Conservation (phyloP, 1,140 invertebrate species). For the Drosophila paulistorum region DNA sequence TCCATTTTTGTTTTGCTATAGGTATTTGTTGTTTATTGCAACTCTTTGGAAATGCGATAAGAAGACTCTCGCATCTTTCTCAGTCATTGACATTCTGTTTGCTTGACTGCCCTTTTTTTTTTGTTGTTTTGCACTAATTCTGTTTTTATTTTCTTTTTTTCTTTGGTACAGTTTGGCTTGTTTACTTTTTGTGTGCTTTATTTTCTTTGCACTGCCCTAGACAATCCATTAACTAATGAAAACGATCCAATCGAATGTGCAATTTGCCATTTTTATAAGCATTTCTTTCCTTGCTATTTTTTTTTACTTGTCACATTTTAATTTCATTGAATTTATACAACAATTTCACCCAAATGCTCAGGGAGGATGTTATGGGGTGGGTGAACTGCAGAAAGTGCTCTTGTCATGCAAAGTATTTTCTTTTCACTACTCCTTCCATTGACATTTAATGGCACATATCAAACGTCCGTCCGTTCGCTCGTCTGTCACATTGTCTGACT, state of each 20-base stretch:
- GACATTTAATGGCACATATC: slow-evolving; percentile 73
- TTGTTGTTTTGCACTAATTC: slow-evolving; percentile 32
- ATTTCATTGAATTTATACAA: slow-evolving; percentile 75
- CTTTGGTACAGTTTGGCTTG: slow-evolving; percentile 21
- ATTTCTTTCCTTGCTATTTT: slow-evolving; percentile 22
- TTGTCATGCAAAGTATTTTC: slow-evolving; percentile 50
- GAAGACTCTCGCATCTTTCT: background rate
- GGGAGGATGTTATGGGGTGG: background rate
- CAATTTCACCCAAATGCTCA: slow-evolving; percentile 67
- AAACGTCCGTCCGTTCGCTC: slow-evolving; percentile 40
- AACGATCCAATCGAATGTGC: slow-evolving; percentile 38
- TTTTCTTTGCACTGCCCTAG: slow-evolving; percentile 3
- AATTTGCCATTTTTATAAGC: slow-evolving; percentile 55
- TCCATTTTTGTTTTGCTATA: background rate
- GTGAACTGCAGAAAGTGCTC: slow-evolving; percentile 17
- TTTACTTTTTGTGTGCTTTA: slow-evolving; percentile 4
- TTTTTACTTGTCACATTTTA: slow-evolving; percentile 62
- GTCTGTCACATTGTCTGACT: background rate
- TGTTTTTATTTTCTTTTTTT: slow-evolving; percentile 22
- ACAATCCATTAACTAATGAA: slow-evolving; percentile 78
- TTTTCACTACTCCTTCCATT: slow-evolving; percentile 42
- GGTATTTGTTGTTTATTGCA: background rate
- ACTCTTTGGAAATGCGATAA: slow-evolving; percentile 36
- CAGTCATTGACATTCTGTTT: background rate
- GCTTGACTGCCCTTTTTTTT: background rate